Evolutionary conservation across 1,140 invertebrate species (phyloP).

Genomic region (Teleogryllus occipitalis): DNA sequence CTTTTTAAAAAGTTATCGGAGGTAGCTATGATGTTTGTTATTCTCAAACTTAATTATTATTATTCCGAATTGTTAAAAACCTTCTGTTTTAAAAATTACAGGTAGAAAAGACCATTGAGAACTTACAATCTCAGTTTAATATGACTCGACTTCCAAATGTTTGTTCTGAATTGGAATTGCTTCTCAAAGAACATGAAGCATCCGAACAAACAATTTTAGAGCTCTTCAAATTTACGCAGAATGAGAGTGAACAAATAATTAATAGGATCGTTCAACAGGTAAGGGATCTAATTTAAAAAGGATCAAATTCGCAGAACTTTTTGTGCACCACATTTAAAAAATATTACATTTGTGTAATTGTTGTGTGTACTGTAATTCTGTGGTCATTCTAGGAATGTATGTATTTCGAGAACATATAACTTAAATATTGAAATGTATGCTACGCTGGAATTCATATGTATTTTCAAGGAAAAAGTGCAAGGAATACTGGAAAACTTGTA

Average conservation of each 20-base stretch:
- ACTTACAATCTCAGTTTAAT: constrained; percentile 36
- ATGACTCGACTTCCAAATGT: constrained; percentile 37
- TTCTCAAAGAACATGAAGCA: constrained; percentile 50
- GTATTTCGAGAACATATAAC: no score
- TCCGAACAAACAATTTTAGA: constrained; percentile 49
- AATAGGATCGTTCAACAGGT: constrained; percentile 54
- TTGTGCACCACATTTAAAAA: no score
- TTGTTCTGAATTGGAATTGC: constrained; percentile 39
- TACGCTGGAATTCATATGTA: no score
- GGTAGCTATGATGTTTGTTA: constrained; percentile 38
- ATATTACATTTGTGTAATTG: no score
- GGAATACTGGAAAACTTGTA: no score
- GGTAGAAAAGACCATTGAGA: constrained; percentile 44
- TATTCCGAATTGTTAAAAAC: background rate
- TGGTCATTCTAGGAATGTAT: background rate
- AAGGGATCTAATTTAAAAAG: background rate
- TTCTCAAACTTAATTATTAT: background rate
- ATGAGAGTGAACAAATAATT: constrained; percentile 55
- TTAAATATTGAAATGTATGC: no score
- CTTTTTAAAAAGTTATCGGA: constrained; percentile 61
- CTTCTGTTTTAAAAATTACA: constrained; percentile 26
- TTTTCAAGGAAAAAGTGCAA: no score
- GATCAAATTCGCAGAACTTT: no score
- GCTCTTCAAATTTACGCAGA: constrained; percentile 47
- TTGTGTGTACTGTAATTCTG: background rate